Conservation (phyloP, 2,113 vertebrate genomes). For the Gulo gulo region DNA sequence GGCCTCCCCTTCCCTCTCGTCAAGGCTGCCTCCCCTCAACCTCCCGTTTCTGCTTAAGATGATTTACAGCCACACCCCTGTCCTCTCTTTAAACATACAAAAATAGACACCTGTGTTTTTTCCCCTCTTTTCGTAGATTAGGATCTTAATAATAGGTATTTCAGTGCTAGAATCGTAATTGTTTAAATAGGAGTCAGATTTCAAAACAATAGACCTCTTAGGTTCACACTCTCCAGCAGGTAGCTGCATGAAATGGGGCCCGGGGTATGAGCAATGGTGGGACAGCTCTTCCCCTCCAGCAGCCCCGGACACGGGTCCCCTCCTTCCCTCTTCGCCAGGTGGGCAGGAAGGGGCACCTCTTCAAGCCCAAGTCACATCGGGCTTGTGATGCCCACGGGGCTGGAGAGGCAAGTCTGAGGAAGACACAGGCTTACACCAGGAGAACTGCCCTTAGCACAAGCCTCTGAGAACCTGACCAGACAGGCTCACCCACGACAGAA, state of each 20-base stretch:
- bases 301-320: fast-evolving
- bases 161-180: background rate
- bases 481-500: background rate
- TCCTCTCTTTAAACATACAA: background rate
- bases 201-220: conserved; percentile 37
- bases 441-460: background rate
- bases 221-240: background rate
- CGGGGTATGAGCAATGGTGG: background rate
- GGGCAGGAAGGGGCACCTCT: background rate
- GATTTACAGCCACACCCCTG: background rate
- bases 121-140: background rate
- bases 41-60: background rate
- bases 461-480: background rate
- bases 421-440: background rate
- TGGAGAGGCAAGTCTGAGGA: background rate
- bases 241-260: background rate
- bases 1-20: fast-evolving
- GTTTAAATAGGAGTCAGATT: conserved; percentile 42
- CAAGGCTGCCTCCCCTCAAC: background rate
- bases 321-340: too few species aligned
- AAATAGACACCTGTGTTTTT: background rate
- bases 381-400: background rate
- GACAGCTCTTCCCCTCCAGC: background rate
- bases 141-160: conserved; percentile 55
- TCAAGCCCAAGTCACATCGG: too few species aligned